phyloP scores from a whole-genome alignment of 2,888 invertebrate genomes.

The Sipunculus nudus region DNA sequence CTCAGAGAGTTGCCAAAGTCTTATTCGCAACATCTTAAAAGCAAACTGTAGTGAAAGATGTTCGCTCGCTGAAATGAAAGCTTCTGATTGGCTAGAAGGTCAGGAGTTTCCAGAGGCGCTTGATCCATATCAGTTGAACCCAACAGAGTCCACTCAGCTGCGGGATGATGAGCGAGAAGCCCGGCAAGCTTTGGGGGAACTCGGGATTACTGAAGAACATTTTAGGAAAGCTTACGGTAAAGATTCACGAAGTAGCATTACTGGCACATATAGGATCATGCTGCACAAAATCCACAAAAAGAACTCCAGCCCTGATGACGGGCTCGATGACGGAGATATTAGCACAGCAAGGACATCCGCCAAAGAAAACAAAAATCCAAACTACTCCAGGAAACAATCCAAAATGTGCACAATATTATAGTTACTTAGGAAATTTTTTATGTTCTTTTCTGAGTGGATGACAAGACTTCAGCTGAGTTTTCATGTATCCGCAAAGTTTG shows the following conservation, averaged over 20 bases:
- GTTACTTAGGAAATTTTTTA: too few relatives aligned
- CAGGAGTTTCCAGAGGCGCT: slow-evolving; percentile 66
- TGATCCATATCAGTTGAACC: slow-evolving; percentile 60
- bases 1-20: slow-evolving; percentile 62
- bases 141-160: slow-evolving; percentile 45
- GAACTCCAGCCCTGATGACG: slow-evolving; percentile 27
- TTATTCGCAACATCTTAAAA: slow-evolving; percentile 65
- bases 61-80: slow-evolving; percentile 63
- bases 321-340: not conserved
- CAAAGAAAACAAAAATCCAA: slow-evolving; percentile 18
- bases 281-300: slow-evolving; percentile 69
- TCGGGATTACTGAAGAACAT: slow-evolving; percentile 74
- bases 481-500: too few relatives aligned
- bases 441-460: too few relatives aligned
- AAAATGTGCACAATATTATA: slow-evolving; percentile 31
- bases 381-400: slow-evolving; percentile 16
- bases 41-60: slow-evolving; percentile 65
- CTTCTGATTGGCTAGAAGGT: slow-evolving; percentile 72
- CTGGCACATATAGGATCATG: slow-evolving; percentile 78
- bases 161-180: slow-evolving; percentile 69
- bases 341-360: not conserved
- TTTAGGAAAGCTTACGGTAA: slow-evolving; percentile 70
- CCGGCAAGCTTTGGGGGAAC: slow-evolving; percentile 69
- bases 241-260: slow-evolving; percentile 75
- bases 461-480: too few relatives aligned